Evolutionary conservation across 2,113 vertebrate species (phyloP), one percentile per base, ranked within the genome.

Genomic region (Nematolebias whitei): DNA sequence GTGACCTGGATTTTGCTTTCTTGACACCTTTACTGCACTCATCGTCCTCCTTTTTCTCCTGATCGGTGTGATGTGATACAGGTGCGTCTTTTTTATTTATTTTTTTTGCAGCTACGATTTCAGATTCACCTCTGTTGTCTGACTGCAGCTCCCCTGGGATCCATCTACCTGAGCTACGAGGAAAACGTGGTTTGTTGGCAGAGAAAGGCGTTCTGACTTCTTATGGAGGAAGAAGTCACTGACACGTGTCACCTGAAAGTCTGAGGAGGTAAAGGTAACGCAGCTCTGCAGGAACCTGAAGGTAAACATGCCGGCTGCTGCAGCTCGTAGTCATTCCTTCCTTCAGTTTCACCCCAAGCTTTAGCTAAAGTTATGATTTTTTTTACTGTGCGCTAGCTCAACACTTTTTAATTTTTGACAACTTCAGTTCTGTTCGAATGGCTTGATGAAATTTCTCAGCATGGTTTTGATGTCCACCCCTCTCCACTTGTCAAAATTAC

Each of bases 1-100:
- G 69, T 55, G 19, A 54, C 70, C 79, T 12, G 58, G 54, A 72
- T 82, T 61, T 52, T 71, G 66, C 81, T 76, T 80, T 64, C 56
- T 67, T 82, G 76, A 87, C 78, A 85, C 82, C 79, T 78, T 62
- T 60, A 13, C 41, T 1, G 55, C 76, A 71, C 65, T 82, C 44
- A 63, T 74, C 75, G 44, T 35, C 64, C 56, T 15, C 19, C 19
- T 16, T 44, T 39, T 41, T 19, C 45, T 11, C 52, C 75, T 48
- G 43, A 63, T 62, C 50, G 72, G 48, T 55, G 66, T 38, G 50
- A 78, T 44, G 53, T 49, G 54, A 67, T 54, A 60, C 76, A 78
- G 78, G 76, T 63, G 74, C 68, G 71, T 70, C 43, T 8, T 8
- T 38, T 61, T 22, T 19, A 38, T 39, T 40, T 40, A 78, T 78